Evolutionary conservation across 1,140 invertebrate genomes (phyloP), one percentile per base, ranked within the genome.

Genomic region (Drosophila nannoptera): DNA sequence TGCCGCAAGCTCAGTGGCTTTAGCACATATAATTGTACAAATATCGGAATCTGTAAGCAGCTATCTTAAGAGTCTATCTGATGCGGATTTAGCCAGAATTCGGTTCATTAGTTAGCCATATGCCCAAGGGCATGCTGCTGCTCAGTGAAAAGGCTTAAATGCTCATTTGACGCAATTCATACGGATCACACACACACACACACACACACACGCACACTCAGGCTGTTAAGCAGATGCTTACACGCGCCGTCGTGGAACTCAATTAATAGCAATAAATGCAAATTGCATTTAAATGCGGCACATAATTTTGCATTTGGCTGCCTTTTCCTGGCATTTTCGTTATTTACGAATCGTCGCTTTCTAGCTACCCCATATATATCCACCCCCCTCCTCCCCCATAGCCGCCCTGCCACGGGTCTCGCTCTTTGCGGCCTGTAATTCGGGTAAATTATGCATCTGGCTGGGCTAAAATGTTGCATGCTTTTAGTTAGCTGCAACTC

Each of bases 181-280:
- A 68, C 35, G 54, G 14, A 48, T 52, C 22, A 49, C 48, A 53
- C 53, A 54, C 54, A 46, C 53, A 61, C 46, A 50, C 55, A 40
- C 49, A 29, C 56, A 14, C 43, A 14, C 36, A 45, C 40, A 50
- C 43, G 40, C 16, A 58, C 12, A 12, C 31, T 31, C 22, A 22
- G 3, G 22, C 22, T 22, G 22, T 22, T 22, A 3, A 3, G 22
- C 22, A 22, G 22, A 22, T 22, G 22, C 3, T 22, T 22, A 22
- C 22, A 22, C 22, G 22, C 22, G 22, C 3, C 35, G 31, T 46
- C 38, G 53, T 60, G 62, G 62, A 80, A 77, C 76, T 83, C 80
- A 84, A 83, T 84, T 86, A 84, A 76, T 84, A 69, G 53, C 61
- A 86, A 74, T 63, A 66, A 70, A 73, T 84, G 73, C 64, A 74